Evolutionary conservation across 2,113 vertebrate species (phyloP).

Genomic region (Bettongia penicillata): DNA sequence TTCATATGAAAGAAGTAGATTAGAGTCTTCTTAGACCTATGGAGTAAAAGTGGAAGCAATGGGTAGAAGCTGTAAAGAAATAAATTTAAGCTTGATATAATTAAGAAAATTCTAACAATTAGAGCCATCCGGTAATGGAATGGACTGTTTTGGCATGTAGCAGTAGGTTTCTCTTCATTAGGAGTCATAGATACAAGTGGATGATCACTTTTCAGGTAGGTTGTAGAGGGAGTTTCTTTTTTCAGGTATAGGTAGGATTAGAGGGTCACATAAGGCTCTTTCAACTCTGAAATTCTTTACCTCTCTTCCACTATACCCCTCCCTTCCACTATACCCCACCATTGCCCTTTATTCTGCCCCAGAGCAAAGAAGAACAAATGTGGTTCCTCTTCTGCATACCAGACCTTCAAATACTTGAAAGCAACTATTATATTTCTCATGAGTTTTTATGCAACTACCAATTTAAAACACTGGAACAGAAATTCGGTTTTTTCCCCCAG

Average conservation of each 20-base stretch:
- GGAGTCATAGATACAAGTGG: neutral
- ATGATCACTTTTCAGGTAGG: neutral
- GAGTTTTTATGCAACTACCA: neutral
- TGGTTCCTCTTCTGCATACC: neutral
- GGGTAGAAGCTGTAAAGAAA: neutral
- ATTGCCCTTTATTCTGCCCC: neutral
- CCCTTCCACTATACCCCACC: neutral
- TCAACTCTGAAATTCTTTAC: neutral
- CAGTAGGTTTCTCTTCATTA: neutral
- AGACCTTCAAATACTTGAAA: neutral
- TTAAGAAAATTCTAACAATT: neutral
- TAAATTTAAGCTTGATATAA: neutral
- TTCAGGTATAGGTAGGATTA: neutral
- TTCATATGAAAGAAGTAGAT: neutral
- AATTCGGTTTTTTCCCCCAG: neutral
- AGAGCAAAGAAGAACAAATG: neutral
- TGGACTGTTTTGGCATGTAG: neutral
- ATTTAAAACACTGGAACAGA: neutral
- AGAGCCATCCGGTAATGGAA: neutral
- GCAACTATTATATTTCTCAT: neutral
- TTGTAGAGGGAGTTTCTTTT: neutral
- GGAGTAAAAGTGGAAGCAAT: neutral
- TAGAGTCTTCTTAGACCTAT: neutral
- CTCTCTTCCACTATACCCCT: neutral
- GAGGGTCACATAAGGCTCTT: neutral